Percentiles rank a stretch among this genome's conserved stretches.
Conservation (phyloP, 1,140 invertebrate genomes). For the Zaprionus lachaisei region DNA sequence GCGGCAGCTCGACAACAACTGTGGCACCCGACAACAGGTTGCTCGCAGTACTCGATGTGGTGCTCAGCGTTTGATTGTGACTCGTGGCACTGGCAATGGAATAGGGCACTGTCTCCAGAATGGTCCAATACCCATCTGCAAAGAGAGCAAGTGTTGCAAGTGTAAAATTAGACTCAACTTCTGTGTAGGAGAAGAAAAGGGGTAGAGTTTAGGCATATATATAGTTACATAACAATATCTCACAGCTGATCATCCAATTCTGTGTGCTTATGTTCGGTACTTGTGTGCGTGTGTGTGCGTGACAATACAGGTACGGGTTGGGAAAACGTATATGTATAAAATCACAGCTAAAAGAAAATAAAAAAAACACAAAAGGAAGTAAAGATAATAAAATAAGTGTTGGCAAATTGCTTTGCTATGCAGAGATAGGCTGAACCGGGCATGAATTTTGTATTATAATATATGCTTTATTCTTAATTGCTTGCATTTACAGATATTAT, state of each 20-base stretch:
- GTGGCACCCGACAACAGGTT: constrained; percentile 68
- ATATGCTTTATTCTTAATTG: constrained; percentile 74
- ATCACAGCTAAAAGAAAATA: constrained; percentile 17
- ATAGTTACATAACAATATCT: constrained; percentile 38
- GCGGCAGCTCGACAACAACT: constrained; percentile 78
- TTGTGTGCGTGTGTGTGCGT: constrained; percentile 18
- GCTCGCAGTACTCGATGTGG: constrained; percentile 38
- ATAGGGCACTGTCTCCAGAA: constrained; percentile 80
- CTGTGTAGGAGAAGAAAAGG: not conserved
- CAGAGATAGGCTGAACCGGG: constrained; percentile 9
- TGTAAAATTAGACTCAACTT: constrained; percentile 25
- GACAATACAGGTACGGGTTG: constrained; percentile 20
- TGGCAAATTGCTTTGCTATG: constrained; percentile 6
- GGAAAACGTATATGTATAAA: not conserved
- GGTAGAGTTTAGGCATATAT: not conserved
- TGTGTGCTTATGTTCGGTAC: constrained; percentile 20
- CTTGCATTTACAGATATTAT: constrained; percentile 67
- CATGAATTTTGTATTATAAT: constrained; percentile 28
- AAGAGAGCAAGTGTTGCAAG: constrained; percentile 30
- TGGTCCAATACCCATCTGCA: constrained; percentile 82
- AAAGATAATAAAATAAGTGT: constrained; percentile 2
- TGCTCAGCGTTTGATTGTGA: constrained; percentile 48
- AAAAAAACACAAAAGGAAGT: constrained; percentile 12
- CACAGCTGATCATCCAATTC: constrained; percentile 57
- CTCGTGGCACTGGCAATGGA: constrained; percentile 54